A percentile compares a stretch with the other conserved stretches of the same genome.
These are phyloP conservation scores for Rhea pennata DNA, from an alignment of 2,113 vertebrate species.

Conservation along the genomic window DNA sequence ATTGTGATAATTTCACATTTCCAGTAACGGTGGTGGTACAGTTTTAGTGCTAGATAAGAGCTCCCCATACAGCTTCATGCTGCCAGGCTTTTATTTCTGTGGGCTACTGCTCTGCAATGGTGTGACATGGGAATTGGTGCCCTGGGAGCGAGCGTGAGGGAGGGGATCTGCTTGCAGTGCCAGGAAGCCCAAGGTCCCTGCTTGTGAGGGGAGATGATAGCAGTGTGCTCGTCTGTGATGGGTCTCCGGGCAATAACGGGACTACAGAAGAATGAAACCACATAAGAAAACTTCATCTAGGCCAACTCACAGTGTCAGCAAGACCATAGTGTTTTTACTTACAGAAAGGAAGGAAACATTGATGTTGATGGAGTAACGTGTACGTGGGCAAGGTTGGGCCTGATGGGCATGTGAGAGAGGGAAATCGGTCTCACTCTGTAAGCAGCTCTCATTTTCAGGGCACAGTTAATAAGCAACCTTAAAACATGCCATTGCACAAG, in stretches of 20 bases:
- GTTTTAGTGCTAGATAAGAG: background rate
- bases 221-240: background rate
- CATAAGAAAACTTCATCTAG: background rate
- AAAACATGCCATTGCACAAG: background rate
- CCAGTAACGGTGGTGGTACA: background rate
- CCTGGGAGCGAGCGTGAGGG: no score
- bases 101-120: accelerated
- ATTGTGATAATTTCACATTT: background rate
- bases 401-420: accelerated
- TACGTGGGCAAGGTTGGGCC: background rate
- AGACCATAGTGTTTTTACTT: background rate
- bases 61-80: background rate
- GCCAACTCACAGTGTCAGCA: accelerated
- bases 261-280: background rate
- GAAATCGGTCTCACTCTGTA: accelerated
- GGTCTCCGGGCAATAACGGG: background rate
- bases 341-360: background rate
- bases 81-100: background rate
- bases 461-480: background rate
- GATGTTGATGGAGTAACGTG: background rate
- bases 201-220: background rate
- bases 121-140: background rate
- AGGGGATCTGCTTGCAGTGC: background rate
- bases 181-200: background rate
- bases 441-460: background rate